phyloP scores from a whole-genome alignment of 2,888 invertebrate genomes.

The Strigamia crassipes region DNA sequence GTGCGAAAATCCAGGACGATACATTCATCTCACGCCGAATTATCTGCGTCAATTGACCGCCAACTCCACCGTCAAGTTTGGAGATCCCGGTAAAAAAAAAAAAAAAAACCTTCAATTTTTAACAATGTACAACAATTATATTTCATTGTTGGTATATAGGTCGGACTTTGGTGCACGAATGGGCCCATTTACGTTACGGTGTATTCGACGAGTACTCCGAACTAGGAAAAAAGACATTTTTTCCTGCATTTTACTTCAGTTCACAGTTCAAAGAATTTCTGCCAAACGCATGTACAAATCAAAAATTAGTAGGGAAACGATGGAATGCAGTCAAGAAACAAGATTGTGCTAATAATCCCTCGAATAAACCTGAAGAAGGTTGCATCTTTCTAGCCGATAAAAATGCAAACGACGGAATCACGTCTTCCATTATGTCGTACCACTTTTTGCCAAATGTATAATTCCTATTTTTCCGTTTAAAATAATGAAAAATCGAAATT shows the following conservation, averaged over 20 bases:
- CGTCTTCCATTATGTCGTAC: slow-evolving; percentile 24
- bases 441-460: slow-evolving; percentile 32
- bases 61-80: slow-evolving; percentile 53
- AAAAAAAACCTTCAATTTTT: too few relatives aligned
- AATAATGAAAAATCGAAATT: too few relatives aligned
- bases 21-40: slow-evolving; percentile 62
- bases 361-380: background rate
- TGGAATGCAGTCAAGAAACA: background rate
- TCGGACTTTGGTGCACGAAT: slow-evolving; percentile 54
- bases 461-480: background rate
- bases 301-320: slow-evolving; percentile 1
- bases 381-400: background rate
- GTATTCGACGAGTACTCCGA: slow-evolving; percentile 55
- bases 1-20: slow-evolving; percentile 67
- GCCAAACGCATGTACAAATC: slow-evolving; percentile 17
- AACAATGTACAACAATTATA: too few relatives aligned
- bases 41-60: slow-evolving; percentile 52
- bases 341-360: background rate
- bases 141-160: slow-evolving; percentile 36
- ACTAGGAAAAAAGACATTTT: slow-evolving; percentile 50
- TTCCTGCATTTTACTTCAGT: slow-evolving; percentile 50
- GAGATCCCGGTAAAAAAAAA: slow-evolving; percentile 51
- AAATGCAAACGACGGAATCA: background rate
- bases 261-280: background rate
- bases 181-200: slow-evolving; percentile 55